phyloP scores from a whole-genome alignment of 2,113 vertebrate species.

The Cyanocitta stelleri region DNA sequence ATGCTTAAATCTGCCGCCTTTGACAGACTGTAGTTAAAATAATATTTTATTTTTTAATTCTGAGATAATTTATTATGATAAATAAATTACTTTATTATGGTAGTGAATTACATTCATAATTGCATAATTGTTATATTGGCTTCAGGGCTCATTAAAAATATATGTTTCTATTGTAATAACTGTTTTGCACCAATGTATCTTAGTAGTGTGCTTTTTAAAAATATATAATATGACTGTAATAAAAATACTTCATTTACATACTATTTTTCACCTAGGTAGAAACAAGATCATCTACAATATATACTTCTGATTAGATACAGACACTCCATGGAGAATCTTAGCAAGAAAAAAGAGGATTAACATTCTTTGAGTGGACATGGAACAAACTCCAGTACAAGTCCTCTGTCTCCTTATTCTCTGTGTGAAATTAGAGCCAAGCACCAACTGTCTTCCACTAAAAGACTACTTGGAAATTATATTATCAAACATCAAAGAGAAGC shows the following conservation, averaged over 20 bases:
- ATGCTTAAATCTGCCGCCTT: neutral
- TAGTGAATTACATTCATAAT: neutral
- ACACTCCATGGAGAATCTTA: neutral
- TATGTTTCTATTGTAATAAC: neutral
- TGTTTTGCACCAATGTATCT: neutral
- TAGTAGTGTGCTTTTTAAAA: neutral
- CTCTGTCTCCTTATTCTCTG: neutral
- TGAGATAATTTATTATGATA: neutral
- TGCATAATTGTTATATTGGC: neutral
- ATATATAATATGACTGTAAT: neutral
- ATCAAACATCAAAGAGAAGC: neutral
- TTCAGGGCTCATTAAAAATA: neutral
- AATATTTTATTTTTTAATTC: slow-evolving; percentile 20
- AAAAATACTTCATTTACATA: neutral
- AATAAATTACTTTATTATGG: slow-evolving; percentile 9
- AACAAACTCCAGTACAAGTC: neutral
- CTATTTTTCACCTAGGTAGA: neutral
- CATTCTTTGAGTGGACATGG: neutral
- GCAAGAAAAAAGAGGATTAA: neutral
- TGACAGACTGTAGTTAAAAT: neutral
- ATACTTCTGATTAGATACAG: neutral
- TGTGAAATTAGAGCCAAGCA: neutral
- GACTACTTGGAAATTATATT: neutral
- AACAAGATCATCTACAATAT: neutral
- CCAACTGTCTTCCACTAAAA: neutral